Conservation (phyloP, 2,113 vertebrate genomes). For the Chauna torquata region DNA sequence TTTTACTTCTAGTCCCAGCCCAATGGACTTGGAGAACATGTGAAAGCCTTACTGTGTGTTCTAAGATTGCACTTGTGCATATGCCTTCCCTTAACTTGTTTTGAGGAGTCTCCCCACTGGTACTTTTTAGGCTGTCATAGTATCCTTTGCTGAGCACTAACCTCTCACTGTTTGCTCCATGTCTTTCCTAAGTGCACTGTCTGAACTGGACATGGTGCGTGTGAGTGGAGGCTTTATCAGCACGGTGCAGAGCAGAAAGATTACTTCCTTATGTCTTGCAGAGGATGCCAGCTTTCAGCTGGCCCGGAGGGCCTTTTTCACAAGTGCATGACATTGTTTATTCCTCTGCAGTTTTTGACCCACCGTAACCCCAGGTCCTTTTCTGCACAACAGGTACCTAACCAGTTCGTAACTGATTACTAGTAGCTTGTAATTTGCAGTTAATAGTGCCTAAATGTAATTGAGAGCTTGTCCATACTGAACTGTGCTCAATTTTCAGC, state of each 20-base stretch:
- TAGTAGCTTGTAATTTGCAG: background rate
- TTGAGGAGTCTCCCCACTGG: background rate
- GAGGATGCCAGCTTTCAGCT: background rate
- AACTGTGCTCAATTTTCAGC: background rate
- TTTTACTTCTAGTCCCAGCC: background rate
- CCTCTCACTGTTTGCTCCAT: background rate
- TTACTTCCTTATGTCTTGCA: background rate
- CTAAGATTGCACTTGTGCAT: background rate
- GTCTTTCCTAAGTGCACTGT: background rate
- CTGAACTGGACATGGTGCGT: background rate
- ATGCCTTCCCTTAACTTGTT: background rate
- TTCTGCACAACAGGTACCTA: rapidly evolving
- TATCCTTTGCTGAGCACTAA: background rate
- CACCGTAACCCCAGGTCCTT: background rate
- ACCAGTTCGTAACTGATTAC: background rate
- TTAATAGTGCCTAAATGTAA: background rate
- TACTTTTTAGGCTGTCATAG: background rate
- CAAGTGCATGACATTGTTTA: background rate
- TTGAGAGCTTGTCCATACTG: background rate
- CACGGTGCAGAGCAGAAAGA: background rate
- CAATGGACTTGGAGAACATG: background rate
- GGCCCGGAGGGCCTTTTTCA: background rate
- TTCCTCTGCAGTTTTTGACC: background rate
- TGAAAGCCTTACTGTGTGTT: background rate
- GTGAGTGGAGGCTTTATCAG: background rate